Base-by-base conservation (phyloP, 2,113 vertebrate genomes). In the Athene cunicularia region DNA sequence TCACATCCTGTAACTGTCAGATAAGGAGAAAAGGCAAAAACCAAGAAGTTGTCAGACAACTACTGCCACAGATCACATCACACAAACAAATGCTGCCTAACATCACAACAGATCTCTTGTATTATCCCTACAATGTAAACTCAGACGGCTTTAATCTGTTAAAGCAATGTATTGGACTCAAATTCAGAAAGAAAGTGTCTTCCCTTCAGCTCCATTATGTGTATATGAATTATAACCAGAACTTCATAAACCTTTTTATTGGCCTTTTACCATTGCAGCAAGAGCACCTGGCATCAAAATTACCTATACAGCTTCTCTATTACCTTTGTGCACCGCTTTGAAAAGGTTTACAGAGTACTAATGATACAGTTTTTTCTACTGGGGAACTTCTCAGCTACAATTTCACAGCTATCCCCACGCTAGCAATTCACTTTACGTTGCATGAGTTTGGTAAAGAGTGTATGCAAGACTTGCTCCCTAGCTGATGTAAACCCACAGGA, bases 31-130 rank as follows among this genome's bases (percentile, higher is more conserved):
- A 90, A 91, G 30, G 14, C 19, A 83, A 47, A 91, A 74, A 50
- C 1, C 23, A 86, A 68, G 12, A 52, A 82, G 37, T 6, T 94
- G 86, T 95, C 94, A 96, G 88, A 56, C 52, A 83, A 14, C 79
- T 63, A 86, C 86, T 96, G 92, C 73, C 83, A 82, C 45, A 93
- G 83, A 63, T 91, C 94, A 72, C 94, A 93, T 80, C 70, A 88
- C 63, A 64, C 68, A 93, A 62, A 93, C 47, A 77, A 86, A 84
- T 49, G 41, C 43, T 87, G 80, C 86, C 70, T 75, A n/a, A 86
- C 84, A 68, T 89, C 45, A 9, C 68, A 86, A 53, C 4, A 3
- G 17, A 92, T 93, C 58, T 55, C 22, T 22, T 60, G 10, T 55
- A 58, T 93, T 82, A 87, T 11, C 58, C 60, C 13, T 18, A 71